A percentile compares a stretch with the other conserved stretches of the same genome.
These are phyloP conservation scores for Berghia stephanieae DNA, from an alignment of 1,140 invertebrate genomes.

Conservation along the genomic window DNA sequence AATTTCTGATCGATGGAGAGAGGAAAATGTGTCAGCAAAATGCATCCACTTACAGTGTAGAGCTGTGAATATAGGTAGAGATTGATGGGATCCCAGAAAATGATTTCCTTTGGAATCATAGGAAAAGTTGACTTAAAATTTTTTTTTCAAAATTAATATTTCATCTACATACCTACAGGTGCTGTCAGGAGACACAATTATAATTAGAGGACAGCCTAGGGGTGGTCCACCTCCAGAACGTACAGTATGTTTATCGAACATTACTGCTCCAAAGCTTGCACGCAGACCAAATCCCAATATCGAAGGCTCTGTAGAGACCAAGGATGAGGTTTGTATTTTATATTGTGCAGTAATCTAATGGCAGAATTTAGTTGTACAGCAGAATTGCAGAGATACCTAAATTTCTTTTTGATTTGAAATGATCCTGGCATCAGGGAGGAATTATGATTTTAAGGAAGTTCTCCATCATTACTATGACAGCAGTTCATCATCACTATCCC, in stretches of 20 bases:
- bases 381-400: background rate
- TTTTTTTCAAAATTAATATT: background rate
- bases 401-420: background rate
- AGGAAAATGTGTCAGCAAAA: too few species aligned
- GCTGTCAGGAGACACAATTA: constrained; percentile 88
- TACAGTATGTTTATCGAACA: constrained; percentile 87
- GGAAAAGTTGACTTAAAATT: background rate
- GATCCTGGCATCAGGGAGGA: too few species aligned
- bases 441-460: too few species aligned
- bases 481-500: too few species aligned
- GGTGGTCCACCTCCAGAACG: constrained; percentile 91
- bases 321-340: constrained; percentile 75
- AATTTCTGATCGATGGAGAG: too few species aligned
- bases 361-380: background rate
- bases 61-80: background rate
- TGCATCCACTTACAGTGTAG: constrained; percentile 10
- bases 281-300: constrained; percentile 75
- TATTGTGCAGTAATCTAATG: background rate
- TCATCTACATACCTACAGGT: constrained; percentile 72
- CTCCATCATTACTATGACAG: too few species aligned
- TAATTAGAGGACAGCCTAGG: constrained; percentile 80
- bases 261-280: constrained; percentile 91
- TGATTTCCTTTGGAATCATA: background rate
- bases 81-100: background rate
- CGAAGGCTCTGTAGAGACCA: constrained; percentile 74